Conservation (phyloP, 2,113 vertebrate species). For the Pseudopipra pipra region DNA sequence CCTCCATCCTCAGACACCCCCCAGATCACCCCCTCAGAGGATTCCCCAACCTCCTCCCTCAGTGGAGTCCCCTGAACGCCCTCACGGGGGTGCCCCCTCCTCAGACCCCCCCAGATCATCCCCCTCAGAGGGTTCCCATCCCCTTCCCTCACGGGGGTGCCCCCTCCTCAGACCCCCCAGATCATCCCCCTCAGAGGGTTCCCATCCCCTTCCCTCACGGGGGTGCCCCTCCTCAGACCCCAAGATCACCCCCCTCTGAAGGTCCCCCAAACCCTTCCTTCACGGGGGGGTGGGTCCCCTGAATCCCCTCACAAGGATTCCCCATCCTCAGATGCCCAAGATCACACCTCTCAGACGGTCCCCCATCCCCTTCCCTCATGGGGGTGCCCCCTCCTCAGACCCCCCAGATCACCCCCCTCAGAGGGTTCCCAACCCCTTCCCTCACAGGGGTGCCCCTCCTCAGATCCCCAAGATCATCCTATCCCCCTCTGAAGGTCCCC, state of each 20-base stretch:
- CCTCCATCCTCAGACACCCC: background rate
- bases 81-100: too few relatives aligned
- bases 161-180: rapidly evolving
- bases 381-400: rapidly evolving
- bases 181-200: background rate
- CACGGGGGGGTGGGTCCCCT: background rate
- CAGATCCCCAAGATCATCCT: background rate
- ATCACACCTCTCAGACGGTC: background rate
- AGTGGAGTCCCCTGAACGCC: background rate
- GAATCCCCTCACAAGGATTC: background rate
- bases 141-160: rapidly evolving
- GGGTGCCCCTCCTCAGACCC: background rate
- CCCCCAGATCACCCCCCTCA: background rate
- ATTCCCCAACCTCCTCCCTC: background rate
- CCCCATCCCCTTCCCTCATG: background rate
- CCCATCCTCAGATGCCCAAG: background rate
- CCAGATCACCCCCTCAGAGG: background rate
- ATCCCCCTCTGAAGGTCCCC: rapidly evolving
- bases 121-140: background rate
- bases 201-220: rapidly evolving
- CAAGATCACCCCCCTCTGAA: background rate
- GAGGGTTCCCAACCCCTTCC: too few relatives aligned
- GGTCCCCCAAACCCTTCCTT: rapidly evolving
- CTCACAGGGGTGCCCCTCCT: background rate
- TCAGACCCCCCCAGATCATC: too few relatives aligned